Percentiles rank a stretch among this genome's conserved stretches.
Evolutionary conservation across 2,888 invertebrate species (phyloP).

Genomic region (Buathra laborator): DNA sequence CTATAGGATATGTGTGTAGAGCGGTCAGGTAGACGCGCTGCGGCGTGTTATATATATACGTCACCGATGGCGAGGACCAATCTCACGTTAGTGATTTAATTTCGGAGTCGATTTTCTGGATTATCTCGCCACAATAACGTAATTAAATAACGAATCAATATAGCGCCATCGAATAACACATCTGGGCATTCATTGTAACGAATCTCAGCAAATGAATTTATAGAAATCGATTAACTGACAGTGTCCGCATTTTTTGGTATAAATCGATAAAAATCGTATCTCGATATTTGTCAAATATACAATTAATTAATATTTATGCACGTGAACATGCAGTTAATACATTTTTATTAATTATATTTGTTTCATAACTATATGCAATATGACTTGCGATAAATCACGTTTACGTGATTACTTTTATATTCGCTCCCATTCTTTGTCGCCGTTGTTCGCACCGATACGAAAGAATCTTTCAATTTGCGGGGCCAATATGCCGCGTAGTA

Average conservation of each 20-base stretch:
- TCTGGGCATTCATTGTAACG: too few species aligned
- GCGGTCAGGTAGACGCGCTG: not conserved
- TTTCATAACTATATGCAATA: not conserved
- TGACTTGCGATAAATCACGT: conserved; percentile 7
- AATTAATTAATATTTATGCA: too few species aligned
- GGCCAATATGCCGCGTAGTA: conserved; percentile 65
- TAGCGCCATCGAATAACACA: too few species aligned
- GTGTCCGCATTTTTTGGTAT: too few species aligned
- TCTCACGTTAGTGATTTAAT: not conserved
- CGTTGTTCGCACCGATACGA: conserved; percentile 25
- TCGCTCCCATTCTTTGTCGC: not conserved
- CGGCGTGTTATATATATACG: not conserved
- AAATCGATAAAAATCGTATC: too few species aligned
- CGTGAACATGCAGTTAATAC: not conserved
- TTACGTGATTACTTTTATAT: conserved; percentile 7
- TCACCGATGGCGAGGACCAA: not conserved
- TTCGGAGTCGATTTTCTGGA: not conserved
- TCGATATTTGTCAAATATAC: too few species aligned
- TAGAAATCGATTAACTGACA: too few species aligned
- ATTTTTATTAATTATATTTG: not conserved
- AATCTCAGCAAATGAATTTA: too few species aligned
- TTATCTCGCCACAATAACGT: not conserved
- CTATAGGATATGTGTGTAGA: not conserved
- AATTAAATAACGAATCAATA: not conserved
- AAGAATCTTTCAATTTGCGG: conserved; percentile 67